Conservation (phyloP, 2,113 vertebrate species). For the Sapayoa aenigma region DNA sequence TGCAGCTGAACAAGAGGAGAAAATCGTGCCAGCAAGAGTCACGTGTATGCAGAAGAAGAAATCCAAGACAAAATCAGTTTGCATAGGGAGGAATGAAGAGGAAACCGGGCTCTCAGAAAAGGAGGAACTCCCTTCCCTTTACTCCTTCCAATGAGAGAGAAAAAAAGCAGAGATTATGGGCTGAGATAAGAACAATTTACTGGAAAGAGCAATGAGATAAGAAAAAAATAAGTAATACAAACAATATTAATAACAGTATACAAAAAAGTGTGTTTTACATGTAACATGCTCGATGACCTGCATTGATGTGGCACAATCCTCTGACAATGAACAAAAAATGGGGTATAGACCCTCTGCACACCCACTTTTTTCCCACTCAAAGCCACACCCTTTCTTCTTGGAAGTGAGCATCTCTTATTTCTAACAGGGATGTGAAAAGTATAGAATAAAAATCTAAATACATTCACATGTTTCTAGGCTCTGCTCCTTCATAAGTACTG, state of each 20-base stretch:
- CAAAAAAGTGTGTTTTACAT: background rate
- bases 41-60: background rate
- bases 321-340: background rate
- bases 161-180: background rate
- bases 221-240: background rate
- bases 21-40: background rate
- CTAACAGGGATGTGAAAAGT: background rate
- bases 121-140: background rate
- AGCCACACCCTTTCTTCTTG: background rate
- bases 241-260: background rate
- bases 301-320: no score
- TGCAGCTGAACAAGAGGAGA: background rate
- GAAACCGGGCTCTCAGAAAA: background rate
- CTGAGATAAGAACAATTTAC: background rate
- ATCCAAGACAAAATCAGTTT: background rate
- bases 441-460: background rate
- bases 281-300: no score
- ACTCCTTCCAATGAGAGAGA: no score
- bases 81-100: background rate
- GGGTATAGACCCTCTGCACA: background rate
- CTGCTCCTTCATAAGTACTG: no score
- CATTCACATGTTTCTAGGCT: no score
- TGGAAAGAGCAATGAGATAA: background rate
- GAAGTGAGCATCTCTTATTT: background rate
- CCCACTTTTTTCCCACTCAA: no score